Evolutionary conservation across 53 echinoderm and acorn worm species (phyloP), one percentile per base, ranked within the genome.

Genomic region (Actinopyga echinites): DNA sequence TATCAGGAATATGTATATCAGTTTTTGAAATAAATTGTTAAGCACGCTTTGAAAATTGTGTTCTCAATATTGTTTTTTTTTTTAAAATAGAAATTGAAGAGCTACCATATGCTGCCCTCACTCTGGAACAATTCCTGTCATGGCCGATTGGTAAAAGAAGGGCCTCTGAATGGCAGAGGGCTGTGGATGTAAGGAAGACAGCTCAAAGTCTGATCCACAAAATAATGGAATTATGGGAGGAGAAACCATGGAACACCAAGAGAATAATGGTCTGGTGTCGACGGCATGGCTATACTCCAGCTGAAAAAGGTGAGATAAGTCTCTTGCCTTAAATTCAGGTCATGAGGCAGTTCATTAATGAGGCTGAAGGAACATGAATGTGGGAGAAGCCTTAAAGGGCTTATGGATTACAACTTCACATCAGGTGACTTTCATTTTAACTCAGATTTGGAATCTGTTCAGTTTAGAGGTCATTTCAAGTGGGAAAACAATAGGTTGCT

Each of bases 161-260:
- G 8, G 87, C 97, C 4, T 88, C 92, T 13, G 97, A 97, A 62
- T 97, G 97, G 97, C 92, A 94, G 85, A 94, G 97, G 64, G 94
- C 94, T 1, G 80, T 93, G 11, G 87, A 83, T 29, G 88, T 97
- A 83, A 86, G 83, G 45, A 64, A 85, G 7, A 90, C 88, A 29
- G 87, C 88, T 17, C 73, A 58, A 1, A 86, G 88, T 8, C 83
- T 89, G 23, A 85, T 85, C 30, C 74, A 85, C 24, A 83, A 77
- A 40, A 58, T 91, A 0, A 81, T 88, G 59, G 80, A 75, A 21
- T 86, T 95, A 52, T 74, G 80, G 25, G 79, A 86, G 52, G 83
- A 80, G 25, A 82, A 84, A 22, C 73, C 88, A 62, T 94, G 97
- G 97, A 92, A 86, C 56, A 92, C 92, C 35, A 97, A 94, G 82